A percentile compares a stretch with the other conserved stretches of the same genome.
These are phyloP conservation scores for Drosophila koepferae DNA, from an alignment of 2,888 invertebrate genomes.

Conservation along the genomic window DNA sequence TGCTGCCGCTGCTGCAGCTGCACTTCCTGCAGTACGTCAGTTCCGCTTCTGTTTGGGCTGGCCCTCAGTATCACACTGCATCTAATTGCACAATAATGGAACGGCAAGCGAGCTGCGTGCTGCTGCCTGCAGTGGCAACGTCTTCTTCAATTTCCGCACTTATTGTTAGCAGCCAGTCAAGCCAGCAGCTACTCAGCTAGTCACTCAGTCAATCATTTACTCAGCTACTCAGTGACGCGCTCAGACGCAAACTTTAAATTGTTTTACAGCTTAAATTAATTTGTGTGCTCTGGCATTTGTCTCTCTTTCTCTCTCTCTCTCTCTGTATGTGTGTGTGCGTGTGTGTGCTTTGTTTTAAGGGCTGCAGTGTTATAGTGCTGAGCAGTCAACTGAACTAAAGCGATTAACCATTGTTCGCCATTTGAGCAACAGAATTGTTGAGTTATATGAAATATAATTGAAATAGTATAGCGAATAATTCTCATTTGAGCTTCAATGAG, in stretches of 20 bases:
- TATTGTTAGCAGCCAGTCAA: slow-evolving; percentile 54
- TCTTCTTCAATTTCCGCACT: slow-evolving; percentile 68
- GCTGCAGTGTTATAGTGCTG: slow-evolving; percentile 13
- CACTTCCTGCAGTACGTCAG: slow-evolving; percentile 63
- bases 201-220: slow-evolving; percentile 21
- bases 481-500: background rate
- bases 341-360: slow-evolving; percentile 19
- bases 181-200: slow-evolving; percentile 26
- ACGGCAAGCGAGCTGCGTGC: background rate
- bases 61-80: slow-evolving; percentile 54
- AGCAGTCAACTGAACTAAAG: slow-evolving; percentile 19
- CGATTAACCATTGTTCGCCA: slow-evolving; percentile 8
- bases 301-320: background rate
- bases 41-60: slow-evolving; percentile 55
- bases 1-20: slow-evolving; percentile 41
- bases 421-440: slow-evolving; percentile 2
- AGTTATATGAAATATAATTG: slow-evolving; percentile 7
- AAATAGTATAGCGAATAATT: background rate
- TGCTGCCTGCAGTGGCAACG: slow-evolving; percentile 37
- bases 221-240: slow-evolving; percentile 31
- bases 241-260: slow-evolving; percentile 65
- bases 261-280: slow-evolving; percentile 70
- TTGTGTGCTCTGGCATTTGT: slow-evolving; percentile 44
- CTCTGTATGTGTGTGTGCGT: background rate
- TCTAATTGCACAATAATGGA: slow-evolving; percentile 73